A percentile compares a stretch with the other conserved stretches of the same genome.
Conservation (phyloP, 2,113 vertebrate species). For the Phainopepla nitens region DNA sequence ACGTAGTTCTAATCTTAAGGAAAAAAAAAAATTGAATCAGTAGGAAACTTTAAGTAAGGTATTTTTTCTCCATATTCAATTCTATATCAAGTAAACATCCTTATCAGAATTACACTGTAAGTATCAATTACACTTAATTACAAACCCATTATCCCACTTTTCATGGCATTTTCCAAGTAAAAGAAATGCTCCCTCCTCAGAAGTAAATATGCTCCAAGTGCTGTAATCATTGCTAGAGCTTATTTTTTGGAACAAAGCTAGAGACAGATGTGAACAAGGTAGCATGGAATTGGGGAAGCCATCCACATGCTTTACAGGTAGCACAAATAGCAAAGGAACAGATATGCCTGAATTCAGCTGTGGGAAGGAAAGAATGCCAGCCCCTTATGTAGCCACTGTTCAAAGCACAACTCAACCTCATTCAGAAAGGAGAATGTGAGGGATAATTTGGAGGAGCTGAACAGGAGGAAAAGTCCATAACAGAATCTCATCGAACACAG, state of each 20-base stretch:
- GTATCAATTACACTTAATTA: background rate
- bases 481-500: background rate
- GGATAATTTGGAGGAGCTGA: background rate
- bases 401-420: background rate
- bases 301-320: background rate
- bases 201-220: background rate
- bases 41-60: background rate
- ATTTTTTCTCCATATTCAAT: conserved; percentile 9
- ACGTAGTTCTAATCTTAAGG: background rate
- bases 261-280: background rate
- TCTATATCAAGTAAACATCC: background rate
- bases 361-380: background rate
- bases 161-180: background rate
- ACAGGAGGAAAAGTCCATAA: background rate
- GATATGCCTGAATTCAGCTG: background rate
- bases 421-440: background rate
- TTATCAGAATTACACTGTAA: background rate
- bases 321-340: background rate
- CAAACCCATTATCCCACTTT: background rate
- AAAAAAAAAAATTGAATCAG: background rate
- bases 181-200: background rate
- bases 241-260: background rate
- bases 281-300: background rate
- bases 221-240: background rate
- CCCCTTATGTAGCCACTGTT: background rate